Evolutionary conservation across 2,113 vertebrate species (phyloP).

Genomic region (Cheilinus undulatus): DNA sequence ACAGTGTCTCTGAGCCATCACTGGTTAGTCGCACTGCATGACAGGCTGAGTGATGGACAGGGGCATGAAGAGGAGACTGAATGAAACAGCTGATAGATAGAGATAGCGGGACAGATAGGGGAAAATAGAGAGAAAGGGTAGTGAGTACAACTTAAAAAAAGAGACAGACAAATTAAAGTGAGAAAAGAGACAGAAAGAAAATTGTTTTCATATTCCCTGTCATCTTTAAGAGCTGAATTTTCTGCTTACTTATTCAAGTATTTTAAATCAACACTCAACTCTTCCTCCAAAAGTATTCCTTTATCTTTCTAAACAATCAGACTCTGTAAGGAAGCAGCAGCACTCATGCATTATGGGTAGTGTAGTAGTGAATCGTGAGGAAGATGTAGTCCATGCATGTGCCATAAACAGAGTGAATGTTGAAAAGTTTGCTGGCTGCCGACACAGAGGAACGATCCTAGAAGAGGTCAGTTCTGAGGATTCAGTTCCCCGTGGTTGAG

Average conservation of each 20-base stretch:
- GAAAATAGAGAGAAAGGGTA: neutral
- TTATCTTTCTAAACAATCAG: neutral
- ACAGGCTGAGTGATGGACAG: constrained; percentile 50
- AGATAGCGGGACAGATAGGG: neutral
- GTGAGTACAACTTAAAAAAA: neutral
- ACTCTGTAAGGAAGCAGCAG: constrained; percentile 52
- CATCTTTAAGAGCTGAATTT: neutral
- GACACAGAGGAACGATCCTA: constrained; percentile 54
- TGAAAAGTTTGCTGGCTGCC: constrained; percentile 79
- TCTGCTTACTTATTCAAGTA: neutral
- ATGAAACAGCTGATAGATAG: constrained; percentile 7
- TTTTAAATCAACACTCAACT: neutral
- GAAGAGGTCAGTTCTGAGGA: constrained; percentile 46
- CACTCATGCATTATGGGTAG: constrained; percentile 73
- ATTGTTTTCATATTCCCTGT: constrained; percentile 31
- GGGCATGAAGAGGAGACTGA: constrained; percentile 31
- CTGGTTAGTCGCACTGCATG: constrained; percentile 51
- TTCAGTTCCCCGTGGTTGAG: constrained; percentile 24
- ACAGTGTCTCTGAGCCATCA: constrained; percentile 21
- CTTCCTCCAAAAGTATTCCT: neutral
- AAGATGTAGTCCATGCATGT: constrained; percentile 76
- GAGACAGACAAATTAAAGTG: constrained; percentile 73
- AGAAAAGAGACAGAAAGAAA: constrained; percentile 11
- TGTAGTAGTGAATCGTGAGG: constrained; percentile 57
- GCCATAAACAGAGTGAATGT: constrained; percentile 81